Conservation (phyloP, 2,113 vertebrate species). For the Thryonomys swinderianus region DNA sequence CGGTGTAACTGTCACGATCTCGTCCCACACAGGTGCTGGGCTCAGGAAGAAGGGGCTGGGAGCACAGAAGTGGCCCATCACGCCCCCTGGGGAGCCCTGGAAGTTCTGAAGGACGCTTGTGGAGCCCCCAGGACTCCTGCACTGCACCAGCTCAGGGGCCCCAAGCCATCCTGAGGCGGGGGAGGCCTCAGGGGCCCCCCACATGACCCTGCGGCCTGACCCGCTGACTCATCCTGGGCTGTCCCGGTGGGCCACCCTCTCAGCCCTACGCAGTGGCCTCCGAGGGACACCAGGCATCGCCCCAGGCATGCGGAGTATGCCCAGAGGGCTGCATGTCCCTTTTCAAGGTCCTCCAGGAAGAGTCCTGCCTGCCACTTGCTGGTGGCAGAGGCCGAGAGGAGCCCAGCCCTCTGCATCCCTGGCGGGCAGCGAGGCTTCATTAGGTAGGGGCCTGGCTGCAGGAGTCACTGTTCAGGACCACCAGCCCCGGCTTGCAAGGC, state of each 20-base stretch:
- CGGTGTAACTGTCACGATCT: not conserved
- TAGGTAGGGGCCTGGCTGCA: not conserved
- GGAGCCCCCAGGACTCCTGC: not conserved
- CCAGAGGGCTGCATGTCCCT: not conserved
- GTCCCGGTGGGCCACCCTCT: not conserved
- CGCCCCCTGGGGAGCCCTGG: not conserved
- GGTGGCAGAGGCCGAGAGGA: not conserved
- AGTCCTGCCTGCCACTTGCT: not conserved
- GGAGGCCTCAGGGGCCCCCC: not conserved
- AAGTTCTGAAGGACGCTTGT: not conserved
- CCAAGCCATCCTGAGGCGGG: not conserved
- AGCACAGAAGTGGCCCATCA: not conserved
- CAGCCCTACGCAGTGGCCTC: not conserved
- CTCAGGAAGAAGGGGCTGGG: constrained; percentile 41
- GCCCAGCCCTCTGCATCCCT: not conserved
- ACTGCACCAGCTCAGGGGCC: not conserved
- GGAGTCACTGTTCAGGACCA: not conserved
- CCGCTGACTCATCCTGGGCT: not conserved
- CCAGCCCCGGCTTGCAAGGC: not conserved
- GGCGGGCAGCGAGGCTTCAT: not conserved
- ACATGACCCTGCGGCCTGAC: not conserved
- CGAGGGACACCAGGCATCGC: not conserved
- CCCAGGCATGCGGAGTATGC: not conserved
- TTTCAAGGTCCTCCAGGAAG: not conserved
- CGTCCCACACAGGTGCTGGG: not conserved